Percentiles rank a stretch among this genome's conserved stretches.
Evolutionary conservation across 1,140 invertebrate species (phyloP).

Genomic region (Trachymyrmex cornetzi): DNA sequence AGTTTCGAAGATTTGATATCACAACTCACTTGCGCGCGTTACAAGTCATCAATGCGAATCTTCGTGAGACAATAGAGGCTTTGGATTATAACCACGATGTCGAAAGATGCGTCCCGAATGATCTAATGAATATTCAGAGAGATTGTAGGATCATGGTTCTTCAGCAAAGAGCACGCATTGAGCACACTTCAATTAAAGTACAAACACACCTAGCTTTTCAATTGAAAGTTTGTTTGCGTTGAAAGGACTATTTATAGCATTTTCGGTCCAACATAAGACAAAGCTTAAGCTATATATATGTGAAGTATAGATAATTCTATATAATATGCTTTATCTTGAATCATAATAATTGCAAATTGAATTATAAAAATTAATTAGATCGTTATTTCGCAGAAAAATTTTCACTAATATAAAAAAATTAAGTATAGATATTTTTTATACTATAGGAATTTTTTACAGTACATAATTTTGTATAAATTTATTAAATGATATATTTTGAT

Average conservation of each 20-base stretch:
- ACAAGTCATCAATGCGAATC: constrained; percentile 39
- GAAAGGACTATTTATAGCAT: neutral
- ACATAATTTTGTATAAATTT: neutral
- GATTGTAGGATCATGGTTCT: neutral
- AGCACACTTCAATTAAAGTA: neutral
- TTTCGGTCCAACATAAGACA: neutral
- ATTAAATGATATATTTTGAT: neutral
- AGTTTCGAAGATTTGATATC: constrained; percentile 45
- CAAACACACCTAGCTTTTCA: neutral
- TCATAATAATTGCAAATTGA: neutral
- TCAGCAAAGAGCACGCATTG: neutral
- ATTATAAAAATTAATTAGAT: neutral
- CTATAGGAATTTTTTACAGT: neutral
- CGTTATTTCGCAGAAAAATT: neutral
- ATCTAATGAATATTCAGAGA: constrained; percentile 64
- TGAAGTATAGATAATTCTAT: neutral
- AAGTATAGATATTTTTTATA: neutral
- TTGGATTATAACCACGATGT: neutral
- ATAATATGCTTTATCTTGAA: neutral
- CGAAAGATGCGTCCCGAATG: neutral
- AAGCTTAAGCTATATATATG: neutral
- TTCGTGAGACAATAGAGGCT: constrained; percentile 35
- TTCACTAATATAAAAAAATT: neutral
- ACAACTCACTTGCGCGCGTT: neutral
- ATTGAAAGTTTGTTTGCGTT: constrained; percentile 36